Evolutionary conservation across 1,140 invertebrate species (phyloP).

Genomic region (Pseudomyrmex flavicornis): DNA sequence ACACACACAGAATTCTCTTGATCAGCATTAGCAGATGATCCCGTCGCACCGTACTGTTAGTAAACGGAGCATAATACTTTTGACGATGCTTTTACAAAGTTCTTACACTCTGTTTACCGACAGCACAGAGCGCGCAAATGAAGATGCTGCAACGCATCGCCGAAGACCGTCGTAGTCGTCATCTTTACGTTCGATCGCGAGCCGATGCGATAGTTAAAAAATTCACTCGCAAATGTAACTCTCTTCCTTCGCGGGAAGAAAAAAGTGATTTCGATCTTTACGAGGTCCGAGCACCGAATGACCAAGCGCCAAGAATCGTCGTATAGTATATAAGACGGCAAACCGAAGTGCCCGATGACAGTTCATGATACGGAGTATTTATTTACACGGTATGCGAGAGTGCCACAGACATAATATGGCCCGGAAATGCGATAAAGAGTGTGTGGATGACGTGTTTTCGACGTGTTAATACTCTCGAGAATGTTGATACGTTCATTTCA

Average conservation of each 20-base stretch:
- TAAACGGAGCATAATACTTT: slow-evolving; percentile 82
- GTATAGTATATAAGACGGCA: slow-evolving; percentile 44
- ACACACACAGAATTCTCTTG: neutral
- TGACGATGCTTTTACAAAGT: slow-evolving; percentile 64
- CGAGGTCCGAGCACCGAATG: slow-evolving; percentile 34
- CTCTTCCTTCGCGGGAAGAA: neutral
- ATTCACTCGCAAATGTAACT: too few species aligned
- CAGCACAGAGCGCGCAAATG: slow-evolving; percentile 49
- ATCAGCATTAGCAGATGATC: slow-evolving; percentile 47
- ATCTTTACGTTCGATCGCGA: neutral
- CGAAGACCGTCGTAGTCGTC: neutral
- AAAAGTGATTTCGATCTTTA: slow-evolving; percentile 24
- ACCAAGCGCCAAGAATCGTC: slow-evolving; percentile 36
- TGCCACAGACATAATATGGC: slow-evolving; percentile 79
- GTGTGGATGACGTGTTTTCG: slow-evolving; percentile 58
- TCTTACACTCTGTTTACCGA: slow-evolving; percentile 81
- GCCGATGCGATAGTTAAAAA: too few species aligned
- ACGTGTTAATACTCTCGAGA: slow-evolving; percentile 2
- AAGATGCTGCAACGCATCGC: neutral
- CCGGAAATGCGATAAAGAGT: slow-evolving; percentile 80
- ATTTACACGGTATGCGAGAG: slow-evolving; percentile 75
- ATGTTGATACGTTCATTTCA: neutral
- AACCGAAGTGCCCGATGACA: slow-evolving; percentile 68
- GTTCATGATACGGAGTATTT: slow-evolving; percentile 75
- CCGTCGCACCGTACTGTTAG: slow-evolving; percentile 63